Evolutionary conservation across 2,113 vertebrate species (phyloP), one percentile per base, ranked within the genome.

Genomic region (Bambusicola thoracicus): DNA sequence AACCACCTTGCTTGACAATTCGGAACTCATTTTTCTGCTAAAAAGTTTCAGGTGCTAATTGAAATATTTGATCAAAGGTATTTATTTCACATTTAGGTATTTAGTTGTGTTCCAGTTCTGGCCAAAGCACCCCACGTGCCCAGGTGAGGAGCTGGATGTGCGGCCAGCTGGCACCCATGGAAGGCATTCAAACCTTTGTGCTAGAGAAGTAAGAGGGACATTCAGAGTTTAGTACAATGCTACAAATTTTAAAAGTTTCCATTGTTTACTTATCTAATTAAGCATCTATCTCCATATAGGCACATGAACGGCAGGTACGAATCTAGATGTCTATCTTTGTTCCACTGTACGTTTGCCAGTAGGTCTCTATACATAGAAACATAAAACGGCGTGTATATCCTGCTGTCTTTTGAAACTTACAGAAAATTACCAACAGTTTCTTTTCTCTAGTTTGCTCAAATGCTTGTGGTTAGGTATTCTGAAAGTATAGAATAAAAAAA

Each of bases 381-480:
- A 92, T 95, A 96, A 98, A 97, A 96, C 92, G 51, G 93, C 40
- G 10, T 80, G 55, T 93, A 89, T 95, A 95, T 97, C 96, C 96
- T 95, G 94, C 97, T 92, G 94, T 63, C 93, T 97, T 95, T 95
- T 91, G 95, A 98, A 97, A 97, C 81, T 34, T 91, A 93, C 96
- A 97, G 96, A 95, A 96, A 96, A 97, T 95, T 96, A 97, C 97
- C 91, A 97, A 92, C 96, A 97, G 96, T 97, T 97, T 97, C 97
- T 96, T 89, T 94, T 92, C 93, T 95, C 89, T 96, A 92, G 82
- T 95, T 96, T 96, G 89, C 95, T 96, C 93, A 96, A 95, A 95
- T 86, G 94, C 69, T 92, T 96, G 95, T 95, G 95, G 93, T 95
- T 96, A 96, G 68, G 80, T 91, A 96, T 81, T 94, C 95, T 94